A percentile compares a stretch with the other conserved stretches of the same genome.
phyloP scores from a whole-genome alignment of 1,140 invertebrate species.

The Caenorhabditis brenneri region DNA sequence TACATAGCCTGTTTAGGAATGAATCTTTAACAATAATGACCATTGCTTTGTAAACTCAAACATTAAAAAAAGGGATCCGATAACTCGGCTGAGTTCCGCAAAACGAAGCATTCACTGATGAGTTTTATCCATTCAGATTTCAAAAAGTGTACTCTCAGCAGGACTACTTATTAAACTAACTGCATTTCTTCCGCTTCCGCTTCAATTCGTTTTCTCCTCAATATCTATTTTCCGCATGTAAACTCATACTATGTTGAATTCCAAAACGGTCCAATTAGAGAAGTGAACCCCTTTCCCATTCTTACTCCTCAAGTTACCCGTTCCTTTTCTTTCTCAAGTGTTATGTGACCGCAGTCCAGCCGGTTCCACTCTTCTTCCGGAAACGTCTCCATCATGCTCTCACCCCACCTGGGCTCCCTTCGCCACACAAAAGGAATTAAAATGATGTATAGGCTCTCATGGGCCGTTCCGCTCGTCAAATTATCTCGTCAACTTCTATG shows the following conservation, averaged over 20 bases:
- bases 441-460: slow-evolving; percentile 23
- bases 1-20: no score
- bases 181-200: not conserved
- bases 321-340: slow-evolving; percentile 10
- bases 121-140: no score
- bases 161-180: not conserved
- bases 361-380: slow-evolving; percentile 32
- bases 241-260: not conserved
- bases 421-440: slow-evolving; percentile 26
- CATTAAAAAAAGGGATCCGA: no score
- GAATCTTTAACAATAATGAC: no score
- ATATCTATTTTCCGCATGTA: not conserved
- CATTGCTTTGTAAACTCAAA: no score
- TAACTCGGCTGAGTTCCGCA: no score
- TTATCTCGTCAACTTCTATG: slow-evolving; percentile 29
- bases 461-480: slow-evolving; percentile 17
- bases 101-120: no score
- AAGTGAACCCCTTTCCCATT: not conserved
- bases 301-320: not conserved
- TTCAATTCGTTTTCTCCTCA: not conserved
- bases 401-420: slow-evolving; percentile 6
- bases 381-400: slow-evolving; percentile 19
- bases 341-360: slow-evolving; percentile 31
- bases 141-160: not conserved
- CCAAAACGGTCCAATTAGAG: not conserved